Evolutionary conservation across 2,797 vertebrate genomes (phyloP).

Genomic region (Pseudocheirus occidentalis): DNA sequence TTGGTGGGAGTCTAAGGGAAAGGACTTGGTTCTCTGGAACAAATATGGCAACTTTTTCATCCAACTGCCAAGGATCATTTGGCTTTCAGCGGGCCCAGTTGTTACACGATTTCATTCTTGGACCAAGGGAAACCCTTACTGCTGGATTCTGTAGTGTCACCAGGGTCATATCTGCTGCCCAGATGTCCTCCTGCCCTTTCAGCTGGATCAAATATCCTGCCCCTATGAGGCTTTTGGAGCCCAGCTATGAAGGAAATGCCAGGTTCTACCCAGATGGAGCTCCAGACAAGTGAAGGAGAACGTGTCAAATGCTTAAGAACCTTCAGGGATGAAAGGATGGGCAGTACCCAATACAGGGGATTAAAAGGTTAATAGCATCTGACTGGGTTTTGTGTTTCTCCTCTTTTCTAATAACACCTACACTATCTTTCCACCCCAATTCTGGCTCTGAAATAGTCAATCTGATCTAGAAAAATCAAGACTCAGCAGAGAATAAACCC

Average conservation of each 20-base stretch:
- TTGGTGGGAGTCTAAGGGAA: conserved; percentile 39
- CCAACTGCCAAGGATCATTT: conserved; percentile 35
- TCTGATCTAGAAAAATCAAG: neutral
- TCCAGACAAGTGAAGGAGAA: neutral
- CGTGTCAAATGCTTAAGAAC: neutral
- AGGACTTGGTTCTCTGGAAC: neutral
- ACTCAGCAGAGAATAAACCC: neutral
- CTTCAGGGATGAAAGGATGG: neutral
- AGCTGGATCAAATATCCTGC: neutral
- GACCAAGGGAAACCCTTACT: neutral
- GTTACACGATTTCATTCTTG: neutral
- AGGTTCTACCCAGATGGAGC: neutral
- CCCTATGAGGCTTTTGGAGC: neutral
- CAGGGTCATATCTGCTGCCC: neutral
- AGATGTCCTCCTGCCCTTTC: neutral
- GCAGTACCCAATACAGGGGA: neutral
- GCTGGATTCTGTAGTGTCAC: neutral
- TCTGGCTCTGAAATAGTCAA: neutral
- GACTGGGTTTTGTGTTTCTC: neutral
- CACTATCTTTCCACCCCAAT: neutral
- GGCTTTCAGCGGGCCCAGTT: neutral
- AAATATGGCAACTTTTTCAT: conserved; percentile 47
- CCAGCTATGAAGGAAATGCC: neutral
- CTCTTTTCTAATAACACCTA: neutral
- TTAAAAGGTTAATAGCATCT: neutral